Evolutionary conservation across 2,113 vertebrate genomes (phyloP).

Genomic region (Podocnemis expansa): DNA sequence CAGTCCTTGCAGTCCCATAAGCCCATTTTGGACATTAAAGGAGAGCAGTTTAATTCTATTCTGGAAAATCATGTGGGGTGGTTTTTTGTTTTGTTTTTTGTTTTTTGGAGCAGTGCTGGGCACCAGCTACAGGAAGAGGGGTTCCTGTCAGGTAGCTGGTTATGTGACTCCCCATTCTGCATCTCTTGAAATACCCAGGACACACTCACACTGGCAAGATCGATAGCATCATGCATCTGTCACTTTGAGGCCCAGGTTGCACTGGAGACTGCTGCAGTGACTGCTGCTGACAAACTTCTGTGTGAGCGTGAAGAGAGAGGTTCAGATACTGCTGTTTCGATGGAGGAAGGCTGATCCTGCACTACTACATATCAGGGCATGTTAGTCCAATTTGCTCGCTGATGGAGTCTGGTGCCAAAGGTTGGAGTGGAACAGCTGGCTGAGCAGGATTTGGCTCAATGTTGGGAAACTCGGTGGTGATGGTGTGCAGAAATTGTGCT

Average conservation of each 20-base stretch:
- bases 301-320: background rate
- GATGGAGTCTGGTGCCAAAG: rapidly evolving
- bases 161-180: background rate
- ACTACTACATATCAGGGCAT: too few species aligned
- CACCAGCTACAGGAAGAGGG: background rate
- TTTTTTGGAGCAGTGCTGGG: background rate
- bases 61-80: background rate
- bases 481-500: rapidly evolving
- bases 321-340: background rate
- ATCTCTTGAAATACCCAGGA: background rate
- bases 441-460: background rate
- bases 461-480: background rate
- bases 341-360: background rate
- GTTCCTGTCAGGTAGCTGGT: background rate
- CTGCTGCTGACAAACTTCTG: background rate
- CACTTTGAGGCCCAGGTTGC: background rate
- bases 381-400: background rate
- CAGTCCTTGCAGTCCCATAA: background rate
- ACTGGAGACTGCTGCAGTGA: background rate
- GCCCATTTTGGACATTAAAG: background rate
- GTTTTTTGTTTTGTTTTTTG: too few species aligned
- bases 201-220: rapidly evolving
- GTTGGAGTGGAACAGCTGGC: background rate
- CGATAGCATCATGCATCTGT: background rate
- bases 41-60: background rate